Evolutionary conservation across 2,113 vertebrate species (phyloP), one percentile per base, ranked within the genome.

Genomic region (Mandrillus leucophaeus): DNA sequence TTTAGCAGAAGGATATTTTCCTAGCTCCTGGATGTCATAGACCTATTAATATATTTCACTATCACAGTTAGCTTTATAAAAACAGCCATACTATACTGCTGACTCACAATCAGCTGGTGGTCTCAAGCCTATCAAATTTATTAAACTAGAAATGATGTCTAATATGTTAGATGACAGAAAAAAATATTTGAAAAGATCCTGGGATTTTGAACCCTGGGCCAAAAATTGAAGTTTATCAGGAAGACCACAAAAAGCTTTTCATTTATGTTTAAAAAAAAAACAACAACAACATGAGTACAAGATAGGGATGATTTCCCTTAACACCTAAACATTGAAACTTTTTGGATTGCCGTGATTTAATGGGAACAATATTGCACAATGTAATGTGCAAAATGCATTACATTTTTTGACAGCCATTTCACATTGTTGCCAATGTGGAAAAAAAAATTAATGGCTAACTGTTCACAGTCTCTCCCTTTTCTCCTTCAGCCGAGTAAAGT

Each of bases 21-120:
- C 96, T 87, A 96, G 66, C 50, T 95, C 97, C 95, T 95, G 81
- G 90, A 97, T 97, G 94, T 97, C 97, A 97, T 7, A 97, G 40
- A 61, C 59, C 97, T 98, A 96, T 98, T 98, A 97, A 97, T 98
- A 97, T 80, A 96, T 85, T 92, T 97, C 59, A 97, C 89, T 92
- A 94, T 95, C 93, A 96, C 57, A 55, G 70, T 93, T 88, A 78
- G 82, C 88, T 94, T 91, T 95, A 38, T 64, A 83, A 95, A 97
- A 92, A 94, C 90, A 96, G 76, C 43, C 61, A 61, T 72, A 75
- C 43, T 95, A 27, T 75, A 81, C 81, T 95, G 75, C 79, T 97
- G 95, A 95, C 70, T 95, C 90, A 85, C 73, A 80, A 70, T 82
- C 86, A 92, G 79, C 80, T 80, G 84, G 93, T 88, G 76, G 96